Percentiles rank a stretch among this genome's conserved stretches.
Conservation (phyloP, 2,113 vertebrate species). For the Potamarius usumacintae region DNA sequence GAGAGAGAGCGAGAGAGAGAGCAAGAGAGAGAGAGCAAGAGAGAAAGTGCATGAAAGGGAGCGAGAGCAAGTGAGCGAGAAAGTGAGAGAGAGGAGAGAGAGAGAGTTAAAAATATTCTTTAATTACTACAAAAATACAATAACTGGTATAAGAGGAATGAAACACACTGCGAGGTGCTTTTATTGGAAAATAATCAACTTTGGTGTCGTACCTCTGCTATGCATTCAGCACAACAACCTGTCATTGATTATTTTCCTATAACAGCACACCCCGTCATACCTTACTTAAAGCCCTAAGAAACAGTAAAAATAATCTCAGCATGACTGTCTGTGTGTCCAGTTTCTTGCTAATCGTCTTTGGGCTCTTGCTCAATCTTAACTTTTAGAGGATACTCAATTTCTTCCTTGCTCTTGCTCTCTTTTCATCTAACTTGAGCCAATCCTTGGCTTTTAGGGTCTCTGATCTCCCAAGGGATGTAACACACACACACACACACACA, state of each 20-base stretch:
- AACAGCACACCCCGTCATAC: background rate
- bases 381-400: background rate
- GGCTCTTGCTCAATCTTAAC: background rate
- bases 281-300: background rate
- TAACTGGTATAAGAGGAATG: background rate
- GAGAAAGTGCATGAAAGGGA: no score
- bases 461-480: background rate
- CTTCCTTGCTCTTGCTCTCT: background rate
- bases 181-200: background rate
- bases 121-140: background rate
- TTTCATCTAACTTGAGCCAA: conserved; percentile 4
- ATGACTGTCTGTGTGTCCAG: background rate
- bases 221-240: background rate
- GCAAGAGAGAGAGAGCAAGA: no score
- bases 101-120: background rate
- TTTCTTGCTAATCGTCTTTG: background rate
- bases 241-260: background rate
- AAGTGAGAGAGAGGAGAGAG: no score
- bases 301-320: background rate
- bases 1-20: no score
- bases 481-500: background rate
- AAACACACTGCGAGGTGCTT: background rate
- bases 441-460: conserved; percentile 5
- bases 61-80: no score
- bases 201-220: background rate